Percentiles rank a stretch among this genome's conserved stretches.
phyloP scores from a whole-genome alignment of 2,797 vertebrate species.

The Clarias laeviceps region DNA sequence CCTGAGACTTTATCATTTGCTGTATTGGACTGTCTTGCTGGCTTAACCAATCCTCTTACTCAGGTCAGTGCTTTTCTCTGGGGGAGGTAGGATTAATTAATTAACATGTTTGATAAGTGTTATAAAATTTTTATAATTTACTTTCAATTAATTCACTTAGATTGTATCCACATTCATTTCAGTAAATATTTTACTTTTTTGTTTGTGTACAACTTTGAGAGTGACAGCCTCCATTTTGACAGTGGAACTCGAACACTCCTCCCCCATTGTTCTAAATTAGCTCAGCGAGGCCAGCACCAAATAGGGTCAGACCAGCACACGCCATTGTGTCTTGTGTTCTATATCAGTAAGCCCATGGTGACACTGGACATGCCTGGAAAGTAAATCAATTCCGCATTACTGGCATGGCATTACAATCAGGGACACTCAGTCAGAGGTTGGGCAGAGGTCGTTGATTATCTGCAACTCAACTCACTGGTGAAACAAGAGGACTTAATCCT shows the following conservation, averaged over 20 bases:
- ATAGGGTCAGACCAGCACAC: slow-evolving; percentile 51
- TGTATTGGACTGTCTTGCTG: slow-evolving; percentile 74
- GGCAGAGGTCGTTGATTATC: slow-evolving; percentile 59
- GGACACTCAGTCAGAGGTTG: slow-evolving; percentile 56
- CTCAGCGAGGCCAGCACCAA: slow-evolving; percentile 53
- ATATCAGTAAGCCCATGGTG: slow-evolving; percentile 54
- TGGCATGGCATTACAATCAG: slow-evolving; percentile 47
- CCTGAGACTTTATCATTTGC: slow-evolving; percentile 61
- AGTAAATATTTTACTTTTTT: neutral
- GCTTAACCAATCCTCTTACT: slow-evolving; percentile 85
- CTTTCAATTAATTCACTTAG: too few relatives aligned
- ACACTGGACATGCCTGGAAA: slow-evolving; percentile 49
- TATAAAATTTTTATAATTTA: neutral
- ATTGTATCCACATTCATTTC: too few relatives aligned
- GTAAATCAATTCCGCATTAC: slow-evolving; percentile 58
- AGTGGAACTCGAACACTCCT: slow-evolving; percentile 30
- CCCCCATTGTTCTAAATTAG: slow-evolving; percentile 61
- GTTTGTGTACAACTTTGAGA: neutral
- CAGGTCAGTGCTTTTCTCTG: slow-evolving; percentile 87
- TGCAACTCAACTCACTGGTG: slow-evolving; percentile 56
- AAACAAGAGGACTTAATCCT: slow-evolving; percentile 62
- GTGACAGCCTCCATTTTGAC: slow-evolving; percentile 18
- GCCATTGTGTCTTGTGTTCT: slow-evolving; percentile 54
- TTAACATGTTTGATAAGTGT: neutral
- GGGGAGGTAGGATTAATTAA: too few relatives aligned